Base-by-base conservation (phyloP, 2,113 vertebrate genomes). In the Haemorhous mexicanus region DNA sequence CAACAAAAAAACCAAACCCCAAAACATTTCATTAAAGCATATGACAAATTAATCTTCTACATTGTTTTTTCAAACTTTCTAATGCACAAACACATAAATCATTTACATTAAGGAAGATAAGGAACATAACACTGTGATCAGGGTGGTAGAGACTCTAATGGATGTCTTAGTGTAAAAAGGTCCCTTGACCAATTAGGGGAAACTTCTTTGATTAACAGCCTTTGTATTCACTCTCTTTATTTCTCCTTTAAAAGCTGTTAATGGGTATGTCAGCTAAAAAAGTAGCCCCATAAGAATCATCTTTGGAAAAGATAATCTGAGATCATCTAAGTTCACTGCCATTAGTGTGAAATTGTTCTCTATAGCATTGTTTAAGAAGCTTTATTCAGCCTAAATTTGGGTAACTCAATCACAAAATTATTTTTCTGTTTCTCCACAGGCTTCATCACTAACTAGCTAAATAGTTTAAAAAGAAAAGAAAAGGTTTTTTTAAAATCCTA, bases 271-370 rank as follows among this genome's bases (percentile, higher is more conserved):
- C 55, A 67, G 43, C 50, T 46, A 44, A 87, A 88, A 90, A 75
- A 80, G 30, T 32, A 75, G 47, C 10, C 68, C 76, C 68, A 6
- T 63, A 87, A 80, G 73, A 68, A 78, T 67, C 64, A 87, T 16
- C 30, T 74, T 72, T 78, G 64, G 47, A 75, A 84, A 84, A 89
- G 33, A 72, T 81, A 84, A 92, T 78, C 68, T 87, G 62, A 72
- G 61, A 89, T 89, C 63, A 67, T 86, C 49, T 55, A 55, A 72
- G 39, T 92, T 89, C 76, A 89, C 61, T 67, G 33, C 35, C 16
- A 52, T 93, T 93, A 89, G 10, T 24, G 24, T 44, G 53, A 47
- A 94, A 87, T 95, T 94, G 56, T 78, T 89, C 86, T 84, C 76
- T 43, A 5, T 19, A 87, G 73, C 53, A 30, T 43, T 88, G 49